These are phyloP conservation scores for Typhlichthys eigenmanni DNA, from an alignment of 2,797 vertebrate genomes.

Conservation along the genomic window DNA sequence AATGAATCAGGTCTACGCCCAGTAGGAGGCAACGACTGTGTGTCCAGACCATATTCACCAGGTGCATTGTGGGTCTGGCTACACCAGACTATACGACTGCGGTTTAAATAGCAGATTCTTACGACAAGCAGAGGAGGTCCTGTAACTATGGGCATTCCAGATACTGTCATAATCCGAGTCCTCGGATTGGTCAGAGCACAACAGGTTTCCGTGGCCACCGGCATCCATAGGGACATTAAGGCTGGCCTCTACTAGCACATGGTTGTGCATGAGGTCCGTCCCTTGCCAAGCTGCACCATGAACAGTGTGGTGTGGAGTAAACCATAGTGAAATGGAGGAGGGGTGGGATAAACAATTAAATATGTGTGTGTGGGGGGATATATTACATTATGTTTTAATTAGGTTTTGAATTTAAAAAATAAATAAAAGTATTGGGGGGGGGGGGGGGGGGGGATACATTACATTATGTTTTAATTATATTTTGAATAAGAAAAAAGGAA, in stretches of 20 bases:
- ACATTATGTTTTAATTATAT: not conserved
- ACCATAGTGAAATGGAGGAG: constrained; percentile 22
- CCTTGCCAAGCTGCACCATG: constrained; percentile 92
- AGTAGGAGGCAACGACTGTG: too few species aligned
- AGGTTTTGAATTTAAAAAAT: too few species aligned
- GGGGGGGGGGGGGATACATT: constrained; percentile 56
- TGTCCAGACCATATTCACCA: too few species aligned
- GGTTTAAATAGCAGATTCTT: constrained; percentile 79
- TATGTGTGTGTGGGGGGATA: constrained; percentile 52
- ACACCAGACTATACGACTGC: constrained; percentile 55
- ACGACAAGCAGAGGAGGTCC: constrained; percentile 94
- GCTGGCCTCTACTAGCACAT: constrained; percentile 94
- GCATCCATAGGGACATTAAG: constrained; percentile 85
- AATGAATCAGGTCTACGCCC: too few species aligned
- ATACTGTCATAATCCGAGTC: constrained; percentile 99
- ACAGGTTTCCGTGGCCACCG: constrained; percentile 85
- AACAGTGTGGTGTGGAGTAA: constrained; percentile 6
- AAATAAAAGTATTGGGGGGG: too few species aligned
- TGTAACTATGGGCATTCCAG: constrained; percentile 97
- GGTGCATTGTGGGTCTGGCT: too few species aligned
- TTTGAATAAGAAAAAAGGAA: not conserved
- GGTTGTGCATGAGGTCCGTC: constrained; percentile 99
- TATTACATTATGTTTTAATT: constrained; percentile 37
- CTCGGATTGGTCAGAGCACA: constrained; percentile 90
- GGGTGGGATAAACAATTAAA: constrained; percentile 35